phyloP scores from a whole-genome alignment of 2,888 invertebrate genomes.

The Scotopteryx bipunctaria region DNA sequence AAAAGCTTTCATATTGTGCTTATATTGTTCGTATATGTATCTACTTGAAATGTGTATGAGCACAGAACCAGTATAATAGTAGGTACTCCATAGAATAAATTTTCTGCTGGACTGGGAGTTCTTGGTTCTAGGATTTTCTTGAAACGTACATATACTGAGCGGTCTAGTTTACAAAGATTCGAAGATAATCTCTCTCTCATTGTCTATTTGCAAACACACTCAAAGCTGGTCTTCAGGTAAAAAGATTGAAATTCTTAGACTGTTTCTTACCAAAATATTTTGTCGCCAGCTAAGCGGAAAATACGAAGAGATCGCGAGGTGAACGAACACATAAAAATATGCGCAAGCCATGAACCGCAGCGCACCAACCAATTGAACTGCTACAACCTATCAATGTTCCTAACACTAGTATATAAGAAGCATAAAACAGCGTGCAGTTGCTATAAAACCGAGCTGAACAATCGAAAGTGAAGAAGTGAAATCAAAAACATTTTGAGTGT shows the following conservation, averaged over 20 bases:
- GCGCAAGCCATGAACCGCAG: constrained; percentile 5
- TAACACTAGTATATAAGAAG: constrained; percentile 1
- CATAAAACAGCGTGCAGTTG: background rate
- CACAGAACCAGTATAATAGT: too few species aligned
- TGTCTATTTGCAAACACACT: constrained; percentile 25
- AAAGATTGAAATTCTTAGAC: background rate
- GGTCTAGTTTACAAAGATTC: too few species aligned
- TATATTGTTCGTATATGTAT: too few species aligned
- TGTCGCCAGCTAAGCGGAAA: constrained; percentile 12
- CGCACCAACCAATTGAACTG: constrained; percentile 4
- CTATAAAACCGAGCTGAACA: constrained; percentile 1
- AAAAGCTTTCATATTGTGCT: too few species aligned
- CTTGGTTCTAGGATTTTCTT: too few species aligned
- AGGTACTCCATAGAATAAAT: too few species aligned
- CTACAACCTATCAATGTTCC: constrained; percentile 15
- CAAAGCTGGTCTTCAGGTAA: background rate
- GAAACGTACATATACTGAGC: too few species aligned
- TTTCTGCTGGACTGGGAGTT: too few species aligned
- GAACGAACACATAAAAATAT: constrained; percentile 15
- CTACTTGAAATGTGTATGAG: too few species aligned
- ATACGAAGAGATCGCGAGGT: constrained; percentile 8
- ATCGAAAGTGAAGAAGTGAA: constrained; percentile 6
- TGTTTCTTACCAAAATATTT: constrained; percentile 3
- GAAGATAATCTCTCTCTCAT: too few species aligned
- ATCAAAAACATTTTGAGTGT: constrained; percentile 5